Evolutionary conservation across 2,113 vertebrate species (phyloP).

Genomic region (Lampris incognitus): DNA sequence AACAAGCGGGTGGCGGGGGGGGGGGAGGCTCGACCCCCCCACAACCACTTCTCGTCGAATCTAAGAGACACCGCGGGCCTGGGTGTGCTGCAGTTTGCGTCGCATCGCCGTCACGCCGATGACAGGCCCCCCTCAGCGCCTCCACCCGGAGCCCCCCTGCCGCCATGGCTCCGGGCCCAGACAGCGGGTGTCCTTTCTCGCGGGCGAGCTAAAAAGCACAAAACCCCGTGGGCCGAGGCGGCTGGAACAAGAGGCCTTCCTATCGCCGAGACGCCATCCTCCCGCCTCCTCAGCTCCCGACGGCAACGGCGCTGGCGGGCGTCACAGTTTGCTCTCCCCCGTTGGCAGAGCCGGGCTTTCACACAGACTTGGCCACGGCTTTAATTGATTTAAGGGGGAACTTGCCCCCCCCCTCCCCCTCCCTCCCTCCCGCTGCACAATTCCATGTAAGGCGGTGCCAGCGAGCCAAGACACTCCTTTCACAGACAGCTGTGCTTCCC

Average conservation of each 20-base stretch:
- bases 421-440: conserved; percentile 45
- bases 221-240: conserved; percentile 14
- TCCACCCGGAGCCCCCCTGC: conserved; percentile 47
- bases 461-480: conserved; percentile 21
- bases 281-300: conserved; percentile 16
- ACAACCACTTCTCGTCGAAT: conserved; percentile 40
- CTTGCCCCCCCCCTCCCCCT: conserved; percentile 31
- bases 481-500: conserved; percentile 57
- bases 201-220: conserved; percentile 37
- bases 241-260: conserved; percentile 58
- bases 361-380: conserved; percentile 41
- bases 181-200: conserved; percentile 43
- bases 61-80: conserved; percentile 22
- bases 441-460: conserved; percentile 76
- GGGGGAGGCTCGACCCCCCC: no score
- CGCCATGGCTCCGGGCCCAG: conserved; percentile 62
- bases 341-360: conserved; percentile 54
- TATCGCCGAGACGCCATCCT: conserved; percentile 38
- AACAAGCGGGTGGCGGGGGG: no score
- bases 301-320: conserved; percentile 45
- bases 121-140: conserved; percentile 66
- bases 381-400: conserved; percentile 69
- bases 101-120: conserved; percentile 66
- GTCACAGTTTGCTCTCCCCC: conserved; percentile 38
- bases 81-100: conserved; percentile 52